Evolutionary conservation across 2,113 vertebrate genomes (phyloP), one percentile per base, ranked within the genome.

Genomic region (Cottus gobio): DNA sequence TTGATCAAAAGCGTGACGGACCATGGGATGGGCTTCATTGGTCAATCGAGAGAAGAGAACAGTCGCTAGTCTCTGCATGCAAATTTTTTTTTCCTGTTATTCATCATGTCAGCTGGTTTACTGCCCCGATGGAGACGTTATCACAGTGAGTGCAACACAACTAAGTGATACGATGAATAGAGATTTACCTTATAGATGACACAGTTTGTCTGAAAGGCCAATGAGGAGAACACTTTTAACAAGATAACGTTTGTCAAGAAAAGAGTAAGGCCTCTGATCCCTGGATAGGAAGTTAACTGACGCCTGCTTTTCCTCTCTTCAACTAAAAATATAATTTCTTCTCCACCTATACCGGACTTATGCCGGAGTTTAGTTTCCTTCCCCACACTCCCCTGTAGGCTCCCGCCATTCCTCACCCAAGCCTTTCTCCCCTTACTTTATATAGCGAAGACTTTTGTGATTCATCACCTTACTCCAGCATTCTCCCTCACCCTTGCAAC

Each of bases 301-400:
- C 66, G 89, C 65, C 75, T 87, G 84, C 64, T 74, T 81, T 89
- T 93, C 92, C 78, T 86, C 88, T 93, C 83, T 88, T 84, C 73
- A 75, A 79, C 82, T 94, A 90, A 91, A 94, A 93, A 90, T 31
- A 60, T 50, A 61, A 62, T 83, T 67, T 79, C 78, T 86, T 77
- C 83, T 71, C 9, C 3, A 0, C 62, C 30, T n/a, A 64, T 84
- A 67, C 48, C 52, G 39, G 72, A 71, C 72, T 79, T 50, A 82
- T 83, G 61, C 58, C 63, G n/a, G 10, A 73, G 56, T 68, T 85
- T 48, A 74, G 50, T 44, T 76, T 81, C 63, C 62, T 80, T 75
- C 68, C 31, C n/a, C 24, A 8, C n/a, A 66, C 75, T 76, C 26
- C 70, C 70, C 58, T 60, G 37, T 5, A 68, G 60, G 22, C 68